Evolutionary conservation across 2,888 invertebrate species (phyloP).

Genomic region (Creontiades dilutus): DNA sequence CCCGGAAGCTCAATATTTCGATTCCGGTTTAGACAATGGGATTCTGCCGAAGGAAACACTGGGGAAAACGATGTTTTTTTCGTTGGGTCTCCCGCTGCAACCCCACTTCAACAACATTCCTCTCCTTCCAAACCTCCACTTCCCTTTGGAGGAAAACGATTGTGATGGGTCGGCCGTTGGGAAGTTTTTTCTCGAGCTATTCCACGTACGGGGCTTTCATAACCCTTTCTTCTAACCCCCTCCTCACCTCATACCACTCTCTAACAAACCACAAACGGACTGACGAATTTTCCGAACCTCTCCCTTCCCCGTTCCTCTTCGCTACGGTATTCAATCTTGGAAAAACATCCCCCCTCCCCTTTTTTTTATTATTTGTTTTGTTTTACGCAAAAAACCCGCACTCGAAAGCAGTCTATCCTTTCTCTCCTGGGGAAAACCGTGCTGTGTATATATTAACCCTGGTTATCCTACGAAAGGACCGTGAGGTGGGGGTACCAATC

Average conservation of each 20-base stretch:
- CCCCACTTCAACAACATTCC: not conserved
- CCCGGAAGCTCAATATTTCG: constrained; percentile 14
- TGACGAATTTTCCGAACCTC: not conserved
- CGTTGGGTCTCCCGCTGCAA: not conserved
- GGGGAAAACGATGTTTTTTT: constrained; percentile 12
- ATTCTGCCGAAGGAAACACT: not conserved
- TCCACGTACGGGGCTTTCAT: constrained; percentile 6
- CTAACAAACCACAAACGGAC: not conserved
- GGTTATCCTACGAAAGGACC: not conserved
- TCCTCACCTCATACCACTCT: no score
- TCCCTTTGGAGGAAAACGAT: constrained; percentile 2
- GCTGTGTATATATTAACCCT: constrained; percentile 25
- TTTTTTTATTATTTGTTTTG: no score
- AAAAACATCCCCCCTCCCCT: no score
- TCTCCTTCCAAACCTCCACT: not conserved
- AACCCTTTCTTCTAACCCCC: not conserved
- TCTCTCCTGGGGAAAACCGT: not conserved
- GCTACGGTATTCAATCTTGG: no score
- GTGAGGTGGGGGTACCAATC: not conserved
- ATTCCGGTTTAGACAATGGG: constrained; percentile 13
- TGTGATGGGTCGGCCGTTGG: constrained; percentile 5
- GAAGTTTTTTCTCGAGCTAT: not conserved
- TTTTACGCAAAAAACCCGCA: no score
- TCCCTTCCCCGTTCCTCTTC: not conserved
- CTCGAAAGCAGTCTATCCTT: not conserved